phyloP scores from a whole-genome alignment of 2,888 invertebrate species.

The Unio pictorum region DNA sequence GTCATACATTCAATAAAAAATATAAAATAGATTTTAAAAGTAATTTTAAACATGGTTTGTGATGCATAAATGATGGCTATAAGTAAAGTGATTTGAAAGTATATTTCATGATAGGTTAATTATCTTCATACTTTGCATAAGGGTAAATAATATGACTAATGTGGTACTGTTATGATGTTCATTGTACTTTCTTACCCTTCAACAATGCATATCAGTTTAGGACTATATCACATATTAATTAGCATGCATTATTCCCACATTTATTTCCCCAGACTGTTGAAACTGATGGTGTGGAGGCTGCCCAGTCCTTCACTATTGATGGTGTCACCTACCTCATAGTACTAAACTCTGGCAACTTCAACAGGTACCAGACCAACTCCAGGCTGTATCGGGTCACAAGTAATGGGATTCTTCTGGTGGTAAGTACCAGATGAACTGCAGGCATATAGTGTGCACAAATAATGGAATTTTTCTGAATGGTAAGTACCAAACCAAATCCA shows the following conservation, averaged over 20 bases:
- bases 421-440: slow-evolving; percentile 18
- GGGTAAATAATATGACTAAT: no score
- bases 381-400: slow-evolving; percentile 53
- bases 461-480: not conserved
- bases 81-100: no score
- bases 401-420: slow-evolving; percentile 47
- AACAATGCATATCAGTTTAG: no score
- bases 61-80: no score
- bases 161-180: not conserved
- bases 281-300: slow-evolving; percentile 62
- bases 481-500: no score
- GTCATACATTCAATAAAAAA: no score
- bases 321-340: slow-evolving; percentile 55
- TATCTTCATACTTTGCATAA: no score
- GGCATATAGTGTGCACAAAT: not conserved
- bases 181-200: not conserved
- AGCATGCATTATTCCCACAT: not conserved
- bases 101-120: no score
- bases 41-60: no score
- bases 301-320: slow-evolving; percentile 49
- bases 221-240: not conserved
- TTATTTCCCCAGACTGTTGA: slow-evolving; percentile 55
- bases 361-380: slow-evolving; percentile 50
- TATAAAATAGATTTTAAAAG: no score
- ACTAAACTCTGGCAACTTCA: slow-evolving; percentile 56